Percentiles rank a stretch among this genome's conserved stretches.
These are phyloP conservation scores for Pipra filicauda DNA, from an alignment of 2,113 vertebrate species.

Conservation along the genomic window DNA sequence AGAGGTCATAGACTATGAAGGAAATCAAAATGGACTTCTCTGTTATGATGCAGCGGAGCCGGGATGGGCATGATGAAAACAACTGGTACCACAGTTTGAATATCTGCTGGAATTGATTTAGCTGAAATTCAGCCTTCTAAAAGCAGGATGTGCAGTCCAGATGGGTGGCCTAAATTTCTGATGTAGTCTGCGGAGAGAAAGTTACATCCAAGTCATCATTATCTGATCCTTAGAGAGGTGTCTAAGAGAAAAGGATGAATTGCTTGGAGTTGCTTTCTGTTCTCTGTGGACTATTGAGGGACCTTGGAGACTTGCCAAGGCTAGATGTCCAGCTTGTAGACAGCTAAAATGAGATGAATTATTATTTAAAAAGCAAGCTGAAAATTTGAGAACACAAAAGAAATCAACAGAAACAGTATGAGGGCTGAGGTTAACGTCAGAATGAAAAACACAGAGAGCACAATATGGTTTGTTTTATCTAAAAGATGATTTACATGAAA, in stretches of 20 bases:
- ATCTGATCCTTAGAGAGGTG: background rate
- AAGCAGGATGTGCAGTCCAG: background rate
- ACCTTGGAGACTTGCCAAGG: background rate
- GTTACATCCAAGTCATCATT: background rate
- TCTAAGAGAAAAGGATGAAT: background rate
- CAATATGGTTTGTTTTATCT: background rate
- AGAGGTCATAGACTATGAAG: background rate
- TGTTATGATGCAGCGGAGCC: rapidly evolving
- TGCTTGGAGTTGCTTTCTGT: background rate
- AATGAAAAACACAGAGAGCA: background rate
- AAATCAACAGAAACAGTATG: background rate
- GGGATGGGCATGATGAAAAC: background rate
- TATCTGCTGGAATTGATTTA: background rate
- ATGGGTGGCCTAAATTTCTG: background rate
- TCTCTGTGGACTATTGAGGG: background rate
- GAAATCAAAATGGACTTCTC: background rate
- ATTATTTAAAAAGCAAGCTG: background rate
- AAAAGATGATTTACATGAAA: background rate
- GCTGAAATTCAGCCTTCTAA: background rate
- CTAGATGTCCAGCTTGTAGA: background rate
- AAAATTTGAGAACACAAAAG: background rate
- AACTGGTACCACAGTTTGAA: background rate
- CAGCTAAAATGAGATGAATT: background rate
- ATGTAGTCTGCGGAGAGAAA: background rate
- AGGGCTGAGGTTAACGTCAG: background rate